Evolutionary conservation across 2,113 vertebrate species (phyloP).

Genomic region (Dryoscopus gambensis): DNA sequence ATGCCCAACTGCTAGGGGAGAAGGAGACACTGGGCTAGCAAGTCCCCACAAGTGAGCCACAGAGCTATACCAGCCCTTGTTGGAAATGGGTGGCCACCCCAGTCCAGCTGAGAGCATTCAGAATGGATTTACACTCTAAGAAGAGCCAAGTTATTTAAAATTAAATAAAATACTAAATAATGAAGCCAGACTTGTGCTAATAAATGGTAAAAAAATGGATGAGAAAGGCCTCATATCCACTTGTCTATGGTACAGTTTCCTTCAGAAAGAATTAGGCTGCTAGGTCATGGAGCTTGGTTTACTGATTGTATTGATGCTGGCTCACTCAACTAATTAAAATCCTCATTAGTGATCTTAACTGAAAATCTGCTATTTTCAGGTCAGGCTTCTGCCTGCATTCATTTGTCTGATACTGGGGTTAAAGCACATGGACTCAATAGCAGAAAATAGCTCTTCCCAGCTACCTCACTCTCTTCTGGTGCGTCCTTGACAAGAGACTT

Average conservation of each 20-base stretch:
- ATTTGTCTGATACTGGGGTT: background rate
- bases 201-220: background rate
- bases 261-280: slow-evolving; percentile 44
- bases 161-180: background rate
- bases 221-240: background rate
- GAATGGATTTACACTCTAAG: background rate
- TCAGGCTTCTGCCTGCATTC: background rate
- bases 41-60: background rate
- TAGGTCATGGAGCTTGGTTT: slow-evolving; percentile 39
- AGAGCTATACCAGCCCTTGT: accelerated
- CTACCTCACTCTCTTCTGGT: background rate
- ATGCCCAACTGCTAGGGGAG: background rate
- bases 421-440: background rate
- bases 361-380: slow-evolving; percentile 40
- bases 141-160: background rate
- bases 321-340: slow-evolving; percentile 59
- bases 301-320: background rate
- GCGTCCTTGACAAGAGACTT: background rate
- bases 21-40: background rate
- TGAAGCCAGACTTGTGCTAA: background rate
- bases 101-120: background rate
- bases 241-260: background rate
- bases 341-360: slow-evolving; percentile 54
- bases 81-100: background rate
- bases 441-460: slow-evolving; percentile 51